phyloP scores from a whole-genome alignment of 2,113 vertebrate genomes.

The Pristiophorus japonicus region DNA sequence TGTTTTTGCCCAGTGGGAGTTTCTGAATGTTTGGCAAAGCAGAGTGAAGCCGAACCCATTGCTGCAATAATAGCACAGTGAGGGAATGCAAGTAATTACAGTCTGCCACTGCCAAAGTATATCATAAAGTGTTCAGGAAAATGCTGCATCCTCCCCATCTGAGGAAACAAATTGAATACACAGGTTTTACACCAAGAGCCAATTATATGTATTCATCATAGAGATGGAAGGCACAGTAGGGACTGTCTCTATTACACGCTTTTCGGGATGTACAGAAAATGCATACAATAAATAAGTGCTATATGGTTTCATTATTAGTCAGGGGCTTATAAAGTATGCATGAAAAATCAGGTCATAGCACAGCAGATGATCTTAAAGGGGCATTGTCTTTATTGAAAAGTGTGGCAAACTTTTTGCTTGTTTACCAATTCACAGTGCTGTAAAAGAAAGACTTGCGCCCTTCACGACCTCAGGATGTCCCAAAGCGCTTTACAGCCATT shows the following conservation, averaged over 20 bases:
- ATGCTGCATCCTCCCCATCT: constrained; percentile 31
- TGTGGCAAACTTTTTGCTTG: not conserved
- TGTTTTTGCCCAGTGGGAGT: constrained; percentile 27
- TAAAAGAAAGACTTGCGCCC: not conserved
- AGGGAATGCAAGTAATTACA: constrained; percentile 20
- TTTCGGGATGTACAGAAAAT: not conserved
- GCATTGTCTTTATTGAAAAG: not conserved
- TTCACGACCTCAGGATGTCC: not conserved
- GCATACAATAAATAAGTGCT: not conserved
- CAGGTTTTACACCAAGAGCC: not conserved
- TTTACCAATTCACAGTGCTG: not conserved
- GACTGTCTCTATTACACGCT: not conserved
- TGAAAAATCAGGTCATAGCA: not conserved
- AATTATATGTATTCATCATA: not conserved
- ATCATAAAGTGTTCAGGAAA: constrained; percentile 26
- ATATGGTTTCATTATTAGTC: not conserved
- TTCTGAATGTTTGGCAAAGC: constrained; percentile 36
- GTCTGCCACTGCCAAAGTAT: not conserved
- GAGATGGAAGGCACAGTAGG: not conserved
- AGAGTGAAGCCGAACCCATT: not conserved
- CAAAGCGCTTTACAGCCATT: not conserved
- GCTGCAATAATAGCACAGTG: not conserved
- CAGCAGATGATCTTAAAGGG: constrained; percentile 24
- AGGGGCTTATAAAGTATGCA: constrained; percentile 22
- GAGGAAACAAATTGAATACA: not conserved